Base-by-base conservation (phyloP, 2,797 vertebrate species). In the Hypotaenidia philippensis region DNA sequence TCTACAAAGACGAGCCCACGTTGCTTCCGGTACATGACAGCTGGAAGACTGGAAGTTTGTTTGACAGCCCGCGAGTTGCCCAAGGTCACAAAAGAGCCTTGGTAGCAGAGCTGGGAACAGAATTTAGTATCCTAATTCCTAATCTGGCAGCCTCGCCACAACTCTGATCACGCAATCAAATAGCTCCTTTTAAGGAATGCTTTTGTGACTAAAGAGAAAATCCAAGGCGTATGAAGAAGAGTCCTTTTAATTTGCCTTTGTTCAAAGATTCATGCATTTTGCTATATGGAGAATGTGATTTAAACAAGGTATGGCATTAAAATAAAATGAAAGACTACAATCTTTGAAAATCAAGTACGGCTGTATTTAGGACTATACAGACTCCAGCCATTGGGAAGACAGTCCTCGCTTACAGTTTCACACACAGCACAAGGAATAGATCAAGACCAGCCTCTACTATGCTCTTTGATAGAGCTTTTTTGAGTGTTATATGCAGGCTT, bases 121-220 rank as follows among this genome's bases (percentile, higher is more conserved):
- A 97, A 96, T 93, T 94, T 94, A 91, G 93, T 93, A 92, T 97
- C 94, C 83, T 91, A 91, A 94, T 96, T 96, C 94, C 95, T 95
- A 94, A 96, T 94, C 94, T 94, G 95, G 95, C 94, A 95, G 80
- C 80, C 56, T 93, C 32, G 75, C 89, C 94, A 76, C 76, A 88
- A 94, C 89, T 86, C 91, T 87, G 91, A 96, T 91, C 94, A 94
- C 60, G 64, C 94, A 96, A 96, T 93, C 92, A 96, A 94, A 96
- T 93, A 93, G 74, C 80, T 97, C 95, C 96, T 95, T 97, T 97
- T 96, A 95, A 96, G 94, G 94, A 96, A 94, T 84, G 89, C 77
- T 94, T 96, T 96, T 94, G 96, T 93, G 95, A 94, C 84, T 90
- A 96, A 18, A 93, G 66, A 93, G 86, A 88, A 94, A 96, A 96